Conservation (phyloP, 2,888 invertebrate genomes). For the Nudaria mundana region DNA sequence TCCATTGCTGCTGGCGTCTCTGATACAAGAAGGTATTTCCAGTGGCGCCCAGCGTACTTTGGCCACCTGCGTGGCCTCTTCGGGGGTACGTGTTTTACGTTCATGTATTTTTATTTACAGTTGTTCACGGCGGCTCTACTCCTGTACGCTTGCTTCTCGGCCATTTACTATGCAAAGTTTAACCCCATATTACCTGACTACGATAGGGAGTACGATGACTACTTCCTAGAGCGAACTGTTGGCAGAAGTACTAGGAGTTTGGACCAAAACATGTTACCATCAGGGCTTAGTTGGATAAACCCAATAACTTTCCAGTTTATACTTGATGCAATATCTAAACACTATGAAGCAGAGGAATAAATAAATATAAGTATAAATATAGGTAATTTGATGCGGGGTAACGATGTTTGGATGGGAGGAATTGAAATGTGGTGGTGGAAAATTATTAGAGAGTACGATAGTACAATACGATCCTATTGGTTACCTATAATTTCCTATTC, state of each 20-base stretch:
- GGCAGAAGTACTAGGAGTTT: slow-evolving; percentile 71
- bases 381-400: slow-evolving; percentile 20
- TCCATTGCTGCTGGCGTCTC: too few relatives aligned
- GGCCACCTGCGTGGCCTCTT: too few relatives aligned
- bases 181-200: slow-evolving; percentile 91
- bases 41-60: too few relatives aligned
- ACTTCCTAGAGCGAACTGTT: slow-evolving; percentile 85
- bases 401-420: slow-evolving; percentile 16
- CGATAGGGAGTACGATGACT: slow-evolving; percentile 87
- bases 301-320: slow-evolving; percentile 85
- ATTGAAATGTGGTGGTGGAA: too few relatives aligned
- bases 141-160: slow-evolving; percentile 92
- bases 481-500: too few relatives aligned
- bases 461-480: too few relatives aligned
- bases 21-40: too few relatives aligned
- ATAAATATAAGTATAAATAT: neutral
- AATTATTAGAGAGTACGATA: too few relatives aligned
- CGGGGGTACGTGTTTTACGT: too few relatives aligned
- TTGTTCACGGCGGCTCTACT: slow-evolving; percentile 89
- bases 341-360: slow-evolving; percentile 49
- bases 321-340: slow-evolving; percentile 77
- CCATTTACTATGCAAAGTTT: slow-evolving; percentile 93
- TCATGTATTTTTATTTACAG: slow-evolving; percentile 80
- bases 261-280: slow-evolving; percentile 57
- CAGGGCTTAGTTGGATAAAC: slow-evolving; percentile 79